Evolutionary conservation across 2,888 invertebrate species (phyloP).

Genomic region (Gastrophysa polygoni): DNA sequence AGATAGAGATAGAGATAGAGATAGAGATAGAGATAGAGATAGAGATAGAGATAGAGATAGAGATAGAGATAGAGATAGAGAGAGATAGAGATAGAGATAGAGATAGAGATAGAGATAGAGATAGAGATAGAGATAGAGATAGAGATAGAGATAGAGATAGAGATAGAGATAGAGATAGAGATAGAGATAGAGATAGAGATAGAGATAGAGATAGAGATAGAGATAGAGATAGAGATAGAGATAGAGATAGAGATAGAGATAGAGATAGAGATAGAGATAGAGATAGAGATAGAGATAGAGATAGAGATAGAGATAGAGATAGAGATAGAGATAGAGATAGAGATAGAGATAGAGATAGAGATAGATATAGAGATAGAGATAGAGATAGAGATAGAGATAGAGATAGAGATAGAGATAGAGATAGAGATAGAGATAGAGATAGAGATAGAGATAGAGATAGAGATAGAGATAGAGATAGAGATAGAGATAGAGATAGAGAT

Average conservation of each 20-base stretch:
- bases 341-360: slow-evolving; percentile 13
- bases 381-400: slow-evolving; percentile 13
- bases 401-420: slow-evolving; percentile 13
- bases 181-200: slow-evolving; percentile 15
- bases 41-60: slow-evolving; percentile 15
- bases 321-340: slow-evolving; percentile 13
- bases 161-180: slow-evolving; percentile 18
- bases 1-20: slow-evolving; percentile 11
- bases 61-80: slow-evolving; percentile 15
- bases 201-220: slow-evolving; percentile 16
- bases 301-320: slow-evolving; percentile 12
- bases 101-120: slow-evolving; percentile 17
- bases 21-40: slow-evolving; percentile 8
- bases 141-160: slow-evolving; percentile 16
- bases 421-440: slow-evolving; percentile 11
- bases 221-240: slow-evolving; percentile 17
- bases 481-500: slow-evolving; percentile 12
- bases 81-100: slow-evolving; percentile 17
- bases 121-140: slow-evolving; percentile 17
- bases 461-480: slow-evolving; percentile 13
- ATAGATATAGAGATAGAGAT: slow-evolving; percentile 10
- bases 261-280: slow-evolving; percentile 13
- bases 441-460: slow-evolving; percentile 14
- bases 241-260: slow-evolving; percentile 15
- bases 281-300: slow-evolving; percentile 13